Evolutionary conservation across 2,888 invertebrate species (phyloP), one percentile per base, ranked within the genome.

Genomic region (Cremastobaeus sp.): DNA sequence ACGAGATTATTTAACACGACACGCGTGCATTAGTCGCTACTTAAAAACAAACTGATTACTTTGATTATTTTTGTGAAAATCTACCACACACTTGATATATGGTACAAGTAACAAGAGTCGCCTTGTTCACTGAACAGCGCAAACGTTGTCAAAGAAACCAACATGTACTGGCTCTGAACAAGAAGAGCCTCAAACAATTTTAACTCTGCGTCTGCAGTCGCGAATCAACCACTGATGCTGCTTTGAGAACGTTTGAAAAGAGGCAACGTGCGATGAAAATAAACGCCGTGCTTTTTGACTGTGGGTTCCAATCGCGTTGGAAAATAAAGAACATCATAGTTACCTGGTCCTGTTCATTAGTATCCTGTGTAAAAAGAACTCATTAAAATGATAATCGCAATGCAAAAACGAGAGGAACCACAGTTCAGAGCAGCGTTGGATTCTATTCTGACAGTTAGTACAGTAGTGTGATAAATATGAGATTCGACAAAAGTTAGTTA

Each of bases 1-100:
- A 84, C 70, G 78, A 55, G 34, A 66, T 17, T 66, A 54, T 43
- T 75, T 60, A 69, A 45, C 21, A 75, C 59, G 70, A 74, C 66
- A 78, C 69, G 75, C 72, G 62, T 69, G 52, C 57, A 11, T 41
- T 32, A 9, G 9, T 11, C 17, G n/a, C 17, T 34, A 21, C 21
- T 57, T 21, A 54, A 47, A 41, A 66, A 66, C 47, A 66, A 55
- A 55, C 43, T 60, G 9, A 47, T 72, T 65, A 65, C 55, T 60
- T 47, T 28, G 18, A 59, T 66, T 54, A 54, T 62, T 60, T 34
- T 47, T 55, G 37, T 48, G 32, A 60, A 68, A 32, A 62, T 57
- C 20, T 66, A 57, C 25, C 62, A 18, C 66, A 55, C 48, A 65
- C 57, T 6, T n/a, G 45, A n/a, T 35, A 54, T 74, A 69, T 74